Percentiles rank a stretch among this genome's conserved stretches.
Evolutionary conservation across 30 jellyfish, hydroid and myxozoan genomes (phyloP).

Genomic region (Nemopilema nomurai): DNA sequence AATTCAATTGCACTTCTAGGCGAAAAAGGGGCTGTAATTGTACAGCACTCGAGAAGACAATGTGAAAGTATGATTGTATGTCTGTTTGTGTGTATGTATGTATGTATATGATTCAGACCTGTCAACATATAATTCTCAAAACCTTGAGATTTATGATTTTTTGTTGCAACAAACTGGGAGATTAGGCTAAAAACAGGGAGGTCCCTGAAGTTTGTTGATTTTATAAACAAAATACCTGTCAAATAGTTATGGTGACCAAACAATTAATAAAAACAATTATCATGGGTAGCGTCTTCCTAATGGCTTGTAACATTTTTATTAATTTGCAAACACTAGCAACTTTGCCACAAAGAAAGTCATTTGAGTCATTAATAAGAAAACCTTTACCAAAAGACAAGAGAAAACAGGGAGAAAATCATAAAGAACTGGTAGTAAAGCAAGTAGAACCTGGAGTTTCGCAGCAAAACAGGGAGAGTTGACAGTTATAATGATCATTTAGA

Average conservation of each 20-base stretch:
- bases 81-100: no score
- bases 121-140: slow-evolving; percentile 7
- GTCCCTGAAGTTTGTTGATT: neutral
- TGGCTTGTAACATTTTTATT: neutral
- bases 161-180: slow-evolving; percentile 1
- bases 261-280: neutral
- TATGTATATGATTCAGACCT: neutral
- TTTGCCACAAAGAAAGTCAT: neutral
- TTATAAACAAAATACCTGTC: neutral
- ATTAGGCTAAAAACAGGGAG: slow-evolving; percentile 7
- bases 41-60: no score
- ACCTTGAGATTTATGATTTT: neutral
- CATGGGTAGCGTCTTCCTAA: neutral
- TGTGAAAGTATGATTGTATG: no score
- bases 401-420: no score
- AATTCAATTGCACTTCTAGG: no score
- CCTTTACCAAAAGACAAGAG: no score
- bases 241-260: neutral
- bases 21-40: no score
- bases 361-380: no score
- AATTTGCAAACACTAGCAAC: neutral
- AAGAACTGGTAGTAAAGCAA: no score
- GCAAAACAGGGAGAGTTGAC: no score
- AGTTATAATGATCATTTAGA: no score
- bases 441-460: no score